A percentile compares a stretch with the other conserved stretches of the same genome.
Evolutionary conservation across 2,888 invertebrate genomes (phyloP).

Genomic region (Argynnis bischoffii): DNA sequence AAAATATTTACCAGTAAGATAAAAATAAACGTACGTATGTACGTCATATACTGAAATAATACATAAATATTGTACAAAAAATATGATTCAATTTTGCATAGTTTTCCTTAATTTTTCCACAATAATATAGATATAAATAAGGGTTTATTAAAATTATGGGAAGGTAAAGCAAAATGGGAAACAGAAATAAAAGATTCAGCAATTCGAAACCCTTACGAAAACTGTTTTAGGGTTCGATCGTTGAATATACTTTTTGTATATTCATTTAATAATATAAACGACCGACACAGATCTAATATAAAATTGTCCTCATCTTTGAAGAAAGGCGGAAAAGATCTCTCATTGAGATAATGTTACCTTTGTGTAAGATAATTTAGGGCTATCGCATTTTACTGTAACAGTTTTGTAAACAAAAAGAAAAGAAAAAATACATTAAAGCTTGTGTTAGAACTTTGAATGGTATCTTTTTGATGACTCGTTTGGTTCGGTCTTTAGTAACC

Average conservation of each 20-base stretch:
- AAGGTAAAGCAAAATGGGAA: neutral
- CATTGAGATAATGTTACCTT: constrained; percentile 41
- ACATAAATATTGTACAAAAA: no score
- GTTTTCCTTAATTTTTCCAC: no score
- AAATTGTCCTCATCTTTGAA: constrained; percentile 31
- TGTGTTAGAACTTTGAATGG: constrained; percentile 6
- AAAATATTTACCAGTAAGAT: no score
- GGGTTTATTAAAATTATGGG: neutral
- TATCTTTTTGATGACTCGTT: neutral
- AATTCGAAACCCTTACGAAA: neutral
- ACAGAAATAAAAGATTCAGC: neutral
- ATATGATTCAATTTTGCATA: no score
- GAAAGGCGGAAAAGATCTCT: constrained; percentile 38
- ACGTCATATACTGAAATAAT: no score
- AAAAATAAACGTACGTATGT: no score
- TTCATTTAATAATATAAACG: constrained; percentile 18
- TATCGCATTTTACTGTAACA: constrained; percentile 32
- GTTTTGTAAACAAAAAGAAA: constrained; percentile 30
- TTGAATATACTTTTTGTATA: constrained; percentile 14
- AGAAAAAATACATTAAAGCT: constrained; percentile 11
- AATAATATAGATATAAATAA: neutral
- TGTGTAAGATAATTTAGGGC: constrained; percentile 42
- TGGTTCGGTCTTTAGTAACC: no score
- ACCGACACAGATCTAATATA: constrained; percentile 27
- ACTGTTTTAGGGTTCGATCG: constrained; percentile 13